Conservation (phyloP, 1,140 invertebrate species). For the Zaprionus gabonicus region DNA sequence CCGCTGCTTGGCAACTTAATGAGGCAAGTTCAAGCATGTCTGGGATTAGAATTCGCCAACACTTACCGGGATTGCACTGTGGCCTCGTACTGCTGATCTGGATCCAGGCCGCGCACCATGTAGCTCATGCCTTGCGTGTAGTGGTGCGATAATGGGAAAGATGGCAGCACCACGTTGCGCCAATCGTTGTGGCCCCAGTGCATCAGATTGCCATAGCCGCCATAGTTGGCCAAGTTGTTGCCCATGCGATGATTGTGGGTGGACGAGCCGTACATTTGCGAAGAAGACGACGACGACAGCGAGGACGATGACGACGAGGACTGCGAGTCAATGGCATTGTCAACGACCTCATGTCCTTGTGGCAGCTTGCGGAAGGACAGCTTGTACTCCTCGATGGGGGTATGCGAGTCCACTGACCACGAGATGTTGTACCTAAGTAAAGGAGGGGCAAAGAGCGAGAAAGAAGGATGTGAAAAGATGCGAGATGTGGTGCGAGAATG, state of each 20-base stretch:
- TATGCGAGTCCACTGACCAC: conserved; percentile 88
- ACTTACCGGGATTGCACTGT: conserved; percentile 86
- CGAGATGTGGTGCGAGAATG: not conserved
- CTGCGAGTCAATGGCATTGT: conserved; percentile 85
- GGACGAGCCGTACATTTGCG: conserved; percentile 71
- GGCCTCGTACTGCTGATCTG: conserved; percentile 87
- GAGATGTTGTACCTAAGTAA: conserved; percentile 87
- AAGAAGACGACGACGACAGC: conserved; percentile 48
- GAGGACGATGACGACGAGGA: conserved; percentile 79
- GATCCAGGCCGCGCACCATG: conserved; percentile 86
- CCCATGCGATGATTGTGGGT: conserved; percentile 74
- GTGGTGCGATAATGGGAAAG: conserved; percentile 84
- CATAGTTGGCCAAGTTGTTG: conserved; percentile 72
- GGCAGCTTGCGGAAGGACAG: conserved; percentile 87
- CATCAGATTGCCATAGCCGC: conserved; percentile 80
- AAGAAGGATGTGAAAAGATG: not conserved
- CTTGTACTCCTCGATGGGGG: conserved; percentile 88
- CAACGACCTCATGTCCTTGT: conserved; percentile 84
- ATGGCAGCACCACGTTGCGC: conserved; percentile 87
- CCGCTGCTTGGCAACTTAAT: conserved; percentile 47
- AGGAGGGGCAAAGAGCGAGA: not conserved
- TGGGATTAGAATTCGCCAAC: not conserved
- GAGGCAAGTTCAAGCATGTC: conserved; percentile 5
- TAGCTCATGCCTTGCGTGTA: conserved; percentile 87
- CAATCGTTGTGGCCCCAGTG: conserved; percentile 86